These are phyloP conservation scores for Caiman crocodilus DNA, from an alignment of 2,797 vertebrate species.

Conservation along the genomic window DNA sequence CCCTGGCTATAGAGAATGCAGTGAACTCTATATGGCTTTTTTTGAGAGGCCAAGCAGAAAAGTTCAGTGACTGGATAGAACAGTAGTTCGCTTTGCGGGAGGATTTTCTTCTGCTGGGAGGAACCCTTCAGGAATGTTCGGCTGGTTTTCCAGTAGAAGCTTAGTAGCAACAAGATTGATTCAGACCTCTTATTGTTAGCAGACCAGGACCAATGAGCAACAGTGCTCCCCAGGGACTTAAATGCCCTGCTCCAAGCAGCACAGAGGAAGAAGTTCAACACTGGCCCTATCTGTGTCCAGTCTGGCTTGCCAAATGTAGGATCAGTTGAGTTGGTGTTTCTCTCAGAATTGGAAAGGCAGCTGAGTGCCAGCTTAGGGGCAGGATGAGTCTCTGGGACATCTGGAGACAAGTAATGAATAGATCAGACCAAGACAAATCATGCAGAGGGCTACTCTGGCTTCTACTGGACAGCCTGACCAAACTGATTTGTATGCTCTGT, in stretches of 20 bases:
- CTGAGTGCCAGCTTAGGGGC: not conserved
- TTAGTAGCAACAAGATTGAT: conserved; percentile 24
- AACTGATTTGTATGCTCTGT: not conserved
- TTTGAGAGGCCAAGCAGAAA: not conserved
- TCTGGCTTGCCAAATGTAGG: rapidly evolving
- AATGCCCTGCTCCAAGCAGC: not conserved
- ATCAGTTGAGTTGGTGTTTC: rapidly evolving
- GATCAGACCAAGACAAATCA: not conserved
- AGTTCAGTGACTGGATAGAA: not conserved
- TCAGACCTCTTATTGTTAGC: not conserved
- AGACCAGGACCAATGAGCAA: not conserved
- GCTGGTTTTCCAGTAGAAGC: conserved; percentile 66
- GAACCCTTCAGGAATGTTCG: not conserved
- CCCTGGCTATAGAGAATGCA: not conserved
- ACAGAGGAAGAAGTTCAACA: rapidly evolving
- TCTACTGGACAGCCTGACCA: conserved; percentile 48
- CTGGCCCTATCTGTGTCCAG: not conserved
- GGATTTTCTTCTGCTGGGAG: not conserved
- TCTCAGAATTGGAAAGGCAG: not conserved
- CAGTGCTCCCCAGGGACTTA: not conserved
- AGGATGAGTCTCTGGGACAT: not conserved
- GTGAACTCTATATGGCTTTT: not conserved
- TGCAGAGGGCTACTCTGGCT: conserved; percentile 11
- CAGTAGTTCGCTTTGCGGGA: not conserved
- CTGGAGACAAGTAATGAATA: rapidly evolving